Conservation (phyloP, 2,888 invertebrate genomes). For the Choreutis nemorana region DNA sequence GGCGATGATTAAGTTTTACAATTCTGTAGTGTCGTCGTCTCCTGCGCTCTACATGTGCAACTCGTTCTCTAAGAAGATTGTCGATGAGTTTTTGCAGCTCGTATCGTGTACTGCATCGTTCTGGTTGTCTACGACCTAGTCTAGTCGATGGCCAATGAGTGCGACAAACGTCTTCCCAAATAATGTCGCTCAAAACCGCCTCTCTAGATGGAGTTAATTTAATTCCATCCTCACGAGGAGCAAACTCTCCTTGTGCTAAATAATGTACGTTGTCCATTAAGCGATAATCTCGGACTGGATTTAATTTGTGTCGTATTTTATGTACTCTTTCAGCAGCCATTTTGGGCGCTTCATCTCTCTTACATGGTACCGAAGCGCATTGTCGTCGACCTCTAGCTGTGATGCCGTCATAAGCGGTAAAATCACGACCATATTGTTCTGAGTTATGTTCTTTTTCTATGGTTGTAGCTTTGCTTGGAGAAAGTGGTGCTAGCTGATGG, state of each 20-base stretch:
- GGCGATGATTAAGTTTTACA: conserved; percentile 50
- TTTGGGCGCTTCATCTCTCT: conserved; percentile 41
- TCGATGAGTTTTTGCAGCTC: conserved; percentile 53
- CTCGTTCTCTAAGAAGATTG: conserved; percentile 44
- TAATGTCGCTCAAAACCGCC: conserved; percentile 56
- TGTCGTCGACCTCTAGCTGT: conserved; percentile 50
- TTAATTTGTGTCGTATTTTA: conserved; percentile 52
- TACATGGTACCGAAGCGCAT: conserved; percentile 49
- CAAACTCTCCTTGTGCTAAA: conserved; percentile 57
- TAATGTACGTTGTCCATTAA: conserved; percentile 60
- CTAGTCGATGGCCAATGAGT: conserved; percentile 56
- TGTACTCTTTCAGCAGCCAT: conserved; percentile 50
- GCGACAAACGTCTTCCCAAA: conserved; percentile 58
- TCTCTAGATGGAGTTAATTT: conserved; percentile 55
- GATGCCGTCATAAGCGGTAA: conserved; percentile 53
- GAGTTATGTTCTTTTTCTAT: conserved; percentile 53
- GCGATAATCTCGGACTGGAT: conserved; percentile 53
- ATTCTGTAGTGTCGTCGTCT: conserved; percentile 54
- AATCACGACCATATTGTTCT: conserved; percentile 54
- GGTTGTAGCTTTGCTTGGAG: conserved; percentile 44
- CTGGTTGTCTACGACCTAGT: conserved; percentile 41
- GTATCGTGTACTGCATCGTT: conserved; percentile 35
- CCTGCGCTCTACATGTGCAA: conserved; percentile 50
- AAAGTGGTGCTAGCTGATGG: conserved; percentile 35
- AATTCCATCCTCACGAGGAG: conserved; percentile 56